Percentiles rank a stretch among this genome's conserved stretches.
These are phyloP conservation scores for Gymnopithys bicolor DNA, from an alignment of 2,797 vertebrate genomes.

Conservation along the genomic window DNA sequence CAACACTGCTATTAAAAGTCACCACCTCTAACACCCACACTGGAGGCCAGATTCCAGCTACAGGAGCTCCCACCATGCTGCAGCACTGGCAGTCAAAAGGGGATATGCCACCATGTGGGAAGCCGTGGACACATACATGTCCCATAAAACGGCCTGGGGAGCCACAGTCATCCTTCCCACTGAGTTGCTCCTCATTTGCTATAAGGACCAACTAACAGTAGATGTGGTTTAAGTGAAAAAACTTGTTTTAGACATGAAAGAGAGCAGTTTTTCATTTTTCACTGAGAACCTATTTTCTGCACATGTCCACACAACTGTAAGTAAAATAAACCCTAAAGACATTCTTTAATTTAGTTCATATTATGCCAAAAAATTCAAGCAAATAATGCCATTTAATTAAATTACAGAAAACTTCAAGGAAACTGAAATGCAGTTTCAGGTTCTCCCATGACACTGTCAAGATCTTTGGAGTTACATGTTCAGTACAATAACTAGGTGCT, in stretches of 20 bases:
- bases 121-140: rapidly evolving
- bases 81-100: background rate
- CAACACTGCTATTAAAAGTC: background rate
- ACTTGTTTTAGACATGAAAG: background rate
- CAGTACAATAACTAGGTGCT: background rate
- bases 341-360: background rate
- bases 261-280: background rate
- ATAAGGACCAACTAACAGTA: background rate
- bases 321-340: conserved; percentile 20
- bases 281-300: background rate
- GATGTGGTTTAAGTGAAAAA: conserved; percentile 2
- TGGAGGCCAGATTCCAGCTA: background rate
- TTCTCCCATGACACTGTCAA: conserved; percentile 7
- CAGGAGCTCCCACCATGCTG: rapidly evolving
- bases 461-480: background rate
- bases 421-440: conserved; percentile 18
- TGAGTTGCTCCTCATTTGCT: background rate
- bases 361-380: conserved; percentile 26
- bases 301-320: background rate
- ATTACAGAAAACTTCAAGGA: conserved; percentile 36
- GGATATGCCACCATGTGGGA: background rate
- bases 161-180: background rate
- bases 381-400: conserved; percentile 4
- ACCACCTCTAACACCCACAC: background rate
- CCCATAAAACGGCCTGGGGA: rapidly evolving